Base-by-base conservation (phyloP, 2,888 invertebrate species). In the Andrena hattorfiana region DNA sequence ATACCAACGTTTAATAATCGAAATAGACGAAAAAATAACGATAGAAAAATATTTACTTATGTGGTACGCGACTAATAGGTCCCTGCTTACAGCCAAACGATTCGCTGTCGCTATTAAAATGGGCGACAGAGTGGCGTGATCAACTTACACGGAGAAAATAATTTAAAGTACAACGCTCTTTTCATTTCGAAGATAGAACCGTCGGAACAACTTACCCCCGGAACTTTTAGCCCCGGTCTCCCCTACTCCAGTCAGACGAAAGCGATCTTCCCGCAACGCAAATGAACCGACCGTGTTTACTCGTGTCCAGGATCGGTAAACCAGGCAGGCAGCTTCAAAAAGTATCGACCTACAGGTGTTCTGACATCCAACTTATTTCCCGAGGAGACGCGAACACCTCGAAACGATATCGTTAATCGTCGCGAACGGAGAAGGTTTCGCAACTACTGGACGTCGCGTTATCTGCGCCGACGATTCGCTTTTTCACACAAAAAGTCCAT, bases 401-500 rank as follows among this genome's bases (percentile, higher is more conserved):
- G 0, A 20, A 23, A n/a, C 49, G 20, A 13, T 60, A 71, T 30
- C 51, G 60, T 16, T 13, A 35, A 42, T 42, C 69, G 59, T 28
- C 56, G 42, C 13, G 59, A 56, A 59, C 30, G 35, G 13, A n/a
- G 20, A 10, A 20, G 70, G 49, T 70, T 60, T 48, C 63, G 42
- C 62, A 42, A 62, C 28, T 62, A 23, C 69, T 35, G 66, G n/a
- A 49, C 56, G 16, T n/a, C n/a, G 2, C 13, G 28, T 62, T 62
- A 63, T 64, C 64, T n/a, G 0, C 2, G 2, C 1, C 35, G 64
- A 56, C 6, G 64, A 42, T 28, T 42, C 42, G 32, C 20, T 66
- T 16, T 54, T 54, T n/a, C 13, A 30, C 56, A n/a, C 28, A 35
- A 35, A 10, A 30, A 66, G n/a, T 51, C 68, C 62, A 62, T 75